Conservation (phyloP, 2,888 invertebrate species). For the Platycheirus rosarum region DNA sequence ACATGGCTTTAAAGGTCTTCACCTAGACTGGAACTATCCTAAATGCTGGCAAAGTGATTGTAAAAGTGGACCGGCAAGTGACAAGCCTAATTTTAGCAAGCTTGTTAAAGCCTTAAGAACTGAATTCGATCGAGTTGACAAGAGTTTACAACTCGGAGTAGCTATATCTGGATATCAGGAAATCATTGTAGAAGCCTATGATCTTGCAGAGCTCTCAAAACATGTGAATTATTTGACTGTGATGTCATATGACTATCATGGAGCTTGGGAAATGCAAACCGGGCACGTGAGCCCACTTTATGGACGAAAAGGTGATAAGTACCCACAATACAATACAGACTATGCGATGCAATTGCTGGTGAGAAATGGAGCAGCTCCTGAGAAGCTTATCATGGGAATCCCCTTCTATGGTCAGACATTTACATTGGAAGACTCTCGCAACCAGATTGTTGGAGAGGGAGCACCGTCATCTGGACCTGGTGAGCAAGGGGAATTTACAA, state of each 20-base stretch:
- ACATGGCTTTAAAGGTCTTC: slow-evolving; percentile 92
- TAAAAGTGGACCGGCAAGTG: slow-evolving; percentile 89
- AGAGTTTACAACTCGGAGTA: slow-evolving; percentile 89
- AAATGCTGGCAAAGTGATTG: slow-evolving; percentile 96
- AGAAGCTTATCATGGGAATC: slow-evolving; percentile 90
- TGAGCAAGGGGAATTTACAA: slow-evolving; percentile 90
- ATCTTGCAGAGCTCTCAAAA: slow-evolving; percentile 87
- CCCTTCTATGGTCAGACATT: slow-evolving; percentile 96
- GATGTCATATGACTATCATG: slow-evolving; percentile 95
- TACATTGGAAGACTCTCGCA: slow-evolving; percentile 84
- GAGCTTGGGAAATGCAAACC: slow-evolving; percentile 92
- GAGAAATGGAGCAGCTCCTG: slow-evolving; percentile 88
- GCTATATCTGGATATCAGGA: slow-evolving; percentile 95
- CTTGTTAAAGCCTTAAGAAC: slow-evolving; percentile 86
- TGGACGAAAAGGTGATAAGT: slow-evolving; percentile 86
- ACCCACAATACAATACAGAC: slow-evolving; percentile 91
- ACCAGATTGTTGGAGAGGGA: slow-evolving; percentile 84
- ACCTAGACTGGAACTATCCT: slow-evolving; percentile 97
- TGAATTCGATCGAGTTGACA: slow-evolving; percentile 78
- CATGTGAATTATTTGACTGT: slow-evolving; percentile 91
- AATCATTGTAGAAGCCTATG: slow-evolving; percentile 93
- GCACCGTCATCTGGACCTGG: slow-evolving; percentile 89
- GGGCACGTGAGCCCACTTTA: slow-evolving; percentile 92
- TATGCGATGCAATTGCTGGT: slow-evolving; percentile 91
- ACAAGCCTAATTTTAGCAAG: slow-evolving; percentile 90